phyloP scores from a whole-genome alignment of 2,888 invertebrate species.

The Pharmacophagus antenor region DNA sequence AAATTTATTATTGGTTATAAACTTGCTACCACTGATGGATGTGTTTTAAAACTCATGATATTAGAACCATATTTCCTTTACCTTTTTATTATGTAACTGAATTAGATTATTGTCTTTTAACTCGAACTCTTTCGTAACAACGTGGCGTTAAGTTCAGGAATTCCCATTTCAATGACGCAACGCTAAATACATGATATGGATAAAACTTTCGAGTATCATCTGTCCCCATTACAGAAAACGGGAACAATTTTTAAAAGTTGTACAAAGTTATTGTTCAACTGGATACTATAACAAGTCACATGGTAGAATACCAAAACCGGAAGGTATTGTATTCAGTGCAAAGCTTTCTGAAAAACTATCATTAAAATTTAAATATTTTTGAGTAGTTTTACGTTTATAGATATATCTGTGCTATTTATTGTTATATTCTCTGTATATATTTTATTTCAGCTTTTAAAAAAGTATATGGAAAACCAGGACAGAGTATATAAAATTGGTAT shows the following conservation, averaged over 20 bases:
- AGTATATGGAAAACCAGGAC: too few relatives aligned
- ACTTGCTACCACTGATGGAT: conserved; percentile 44
- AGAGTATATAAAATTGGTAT: too few relatives aligned
- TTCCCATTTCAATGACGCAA: conserved; percentile 56
- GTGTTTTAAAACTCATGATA: conserved; percentile 53
- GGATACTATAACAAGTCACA: conserved; percentile 10
- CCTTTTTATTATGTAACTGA: conserved; percentile 51
- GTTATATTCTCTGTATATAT: too few relatives aligned
- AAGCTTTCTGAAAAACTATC: background rate
- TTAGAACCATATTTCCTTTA: conserved; percentile 51
- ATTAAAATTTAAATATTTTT: background rate
- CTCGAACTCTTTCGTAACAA: conserved; percentile 59
- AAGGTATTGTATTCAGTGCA: background rate
- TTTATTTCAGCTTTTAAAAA: background rate
- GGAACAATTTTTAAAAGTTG: conserved; percentile 33
- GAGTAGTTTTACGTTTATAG: background rate
- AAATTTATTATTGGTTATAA: conserved; percentile 61
- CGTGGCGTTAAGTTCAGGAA: conserved; percentile 55
- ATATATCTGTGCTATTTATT: too few relatives aligned
- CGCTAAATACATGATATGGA: conserved; percentile 43
- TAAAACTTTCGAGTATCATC: conserved; percentile 45
- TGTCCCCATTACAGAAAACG: conserved; percentile 36
- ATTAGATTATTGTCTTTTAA: conserved; percentile 57
- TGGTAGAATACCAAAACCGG: conserved; percentile 6
- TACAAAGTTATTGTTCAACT: conserved; percentile 8